Percentiles rank a stretch among this genome's conserved stretches.
Conservation (phyloP, 2,113 vertebrate genomes). For the Passer montanus region DNA sequence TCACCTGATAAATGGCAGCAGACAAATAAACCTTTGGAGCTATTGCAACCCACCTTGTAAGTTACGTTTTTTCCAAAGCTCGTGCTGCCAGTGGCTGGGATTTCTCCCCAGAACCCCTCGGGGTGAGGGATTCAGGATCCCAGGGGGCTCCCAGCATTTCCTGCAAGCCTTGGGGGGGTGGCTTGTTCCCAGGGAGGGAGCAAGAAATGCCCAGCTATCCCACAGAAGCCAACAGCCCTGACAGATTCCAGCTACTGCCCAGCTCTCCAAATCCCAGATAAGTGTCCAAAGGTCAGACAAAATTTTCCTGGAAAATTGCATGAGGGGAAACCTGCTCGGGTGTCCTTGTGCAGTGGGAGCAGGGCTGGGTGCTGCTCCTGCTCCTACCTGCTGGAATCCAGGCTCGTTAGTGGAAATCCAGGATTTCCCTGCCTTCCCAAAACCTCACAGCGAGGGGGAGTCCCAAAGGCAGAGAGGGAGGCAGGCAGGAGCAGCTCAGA, state of each 20-base stretch:
- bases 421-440: neutral
- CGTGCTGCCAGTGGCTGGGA: rapidly evolving
- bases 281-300: constrained; percentile 44
- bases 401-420: neutral
- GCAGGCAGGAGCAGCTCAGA: neutral
- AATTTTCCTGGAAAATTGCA: neutral
- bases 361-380: neutral
- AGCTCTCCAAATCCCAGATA: neutral
- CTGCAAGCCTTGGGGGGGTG: neutral
- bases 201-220: neutral
- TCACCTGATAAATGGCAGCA: constrained; percentile 43
- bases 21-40: constrained; percentile 73
- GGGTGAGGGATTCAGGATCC: neutral
- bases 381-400: neutral
- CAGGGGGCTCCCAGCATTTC: neutral
- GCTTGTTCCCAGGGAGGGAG: neutral
- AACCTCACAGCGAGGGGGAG: rapidly evolving
- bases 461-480: rapidly evolving
- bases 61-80: constrained; percentile 16
- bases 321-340: neutral
- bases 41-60: constrained; percentile 37
- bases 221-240: neutral
- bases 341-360: rapidly evolving
- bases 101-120: neutral
- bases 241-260: neutral